These are phyloP conservation scores for Etheostoma spectabile DNA, from an alignment of 2,113 vertebrate genomes.

Conservation along the genomic window DNA sequence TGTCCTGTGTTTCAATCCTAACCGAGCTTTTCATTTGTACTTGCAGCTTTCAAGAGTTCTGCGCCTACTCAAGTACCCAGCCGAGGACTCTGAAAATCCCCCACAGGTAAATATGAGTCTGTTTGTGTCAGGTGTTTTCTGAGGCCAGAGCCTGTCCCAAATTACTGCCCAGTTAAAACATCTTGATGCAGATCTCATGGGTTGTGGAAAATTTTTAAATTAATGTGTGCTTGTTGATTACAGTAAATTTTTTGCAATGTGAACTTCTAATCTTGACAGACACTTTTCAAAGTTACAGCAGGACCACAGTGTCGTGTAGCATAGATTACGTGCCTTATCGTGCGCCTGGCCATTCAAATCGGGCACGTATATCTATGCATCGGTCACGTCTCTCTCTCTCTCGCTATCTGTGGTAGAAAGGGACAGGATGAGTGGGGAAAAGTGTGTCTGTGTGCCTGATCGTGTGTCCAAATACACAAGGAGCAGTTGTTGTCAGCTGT, in stretches of 20 bases:
- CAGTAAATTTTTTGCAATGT: neutral
- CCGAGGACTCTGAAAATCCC: conserved; percentile 81
- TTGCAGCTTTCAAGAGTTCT: conserved; percentile 92
- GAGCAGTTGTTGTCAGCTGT: neutral
- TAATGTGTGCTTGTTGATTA: neutral
- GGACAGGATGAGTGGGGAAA: too few species aligned
- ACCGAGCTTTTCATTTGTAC: neutral
- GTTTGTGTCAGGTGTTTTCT: neutral
- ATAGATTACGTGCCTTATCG: too few species aligned
- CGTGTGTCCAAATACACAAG: neutral
- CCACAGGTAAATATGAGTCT: conserved; percentile 70
- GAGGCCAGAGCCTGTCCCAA: neutral
- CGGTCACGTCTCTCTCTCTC: too few species aligned
- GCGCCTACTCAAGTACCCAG: conserved; percentile 92
- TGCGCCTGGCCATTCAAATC: too few species aligned
- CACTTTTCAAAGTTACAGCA: too few species aligned
- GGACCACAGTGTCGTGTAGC: too few species aligned
- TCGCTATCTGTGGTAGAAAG: too few species aligned
- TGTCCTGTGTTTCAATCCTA: conserved; percentile 3
- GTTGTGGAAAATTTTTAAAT: neutral
- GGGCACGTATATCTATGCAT: too few species aligned
- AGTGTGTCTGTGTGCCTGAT: too few species aligned
- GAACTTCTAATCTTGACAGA: neutral
- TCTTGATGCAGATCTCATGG: neutral
- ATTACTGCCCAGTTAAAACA: neutral